Conservation (phyloP, 2,797 vertebrate species). For the Pipistrellus pipistrellus region DNA sequence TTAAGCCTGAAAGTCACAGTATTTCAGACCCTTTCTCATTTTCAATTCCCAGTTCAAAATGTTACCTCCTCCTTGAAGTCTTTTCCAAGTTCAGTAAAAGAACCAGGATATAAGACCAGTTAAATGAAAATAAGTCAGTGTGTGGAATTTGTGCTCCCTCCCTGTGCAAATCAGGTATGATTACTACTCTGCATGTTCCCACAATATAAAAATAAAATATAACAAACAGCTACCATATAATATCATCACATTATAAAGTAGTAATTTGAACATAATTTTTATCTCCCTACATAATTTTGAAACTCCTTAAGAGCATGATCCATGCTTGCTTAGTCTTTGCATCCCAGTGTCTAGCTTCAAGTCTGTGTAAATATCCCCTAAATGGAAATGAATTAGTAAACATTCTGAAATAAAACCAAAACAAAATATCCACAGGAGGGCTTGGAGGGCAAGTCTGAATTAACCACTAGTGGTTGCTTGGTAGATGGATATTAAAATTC, state of each 20-base stretch:
- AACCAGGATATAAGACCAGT: not conserved
- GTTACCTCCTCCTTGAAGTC: not conserved
- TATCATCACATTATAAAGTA: not conserved
- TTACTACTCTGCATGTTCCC: not conserved
- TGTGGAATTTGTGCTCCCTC: not conserved
- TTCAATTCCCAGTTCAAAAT: not conserved
- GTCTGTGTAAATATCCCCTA: not conserved
- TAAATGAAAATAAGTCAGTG: not conserved
- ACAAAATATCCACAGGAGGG: not conserved
- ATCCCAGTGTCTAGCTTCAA: not conserved
- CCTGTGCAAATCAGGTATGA: not conserved
- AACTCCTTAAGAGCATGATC: not conserved
- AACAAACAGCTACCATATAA: not conserved
- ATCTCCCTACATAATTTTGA: not conserved
- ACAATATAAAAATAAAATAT: not conserved
- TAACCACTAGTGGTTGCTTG: not conserved
- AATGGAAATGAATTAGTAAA: not conserved
- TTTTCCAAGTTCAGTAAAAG: conserved; percentile 9
- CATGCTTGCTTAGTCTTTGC: not conserved
- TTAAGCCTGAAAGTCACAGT: not conserved
- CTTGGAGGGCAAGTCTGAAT: not conserved
- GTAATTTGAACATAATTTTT: conserved; percentile 8
- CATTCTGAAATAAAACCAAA: not conserved
- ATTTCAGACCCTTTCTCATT: not conserved
- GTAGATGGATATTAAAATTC: conserved; percentile 1